These are phyloP conservation scores for Pantherophis alleghaniensis DNA, from an alignment of 2,797 vertebrate genomes.

Conservation along the genomic window DNA sequence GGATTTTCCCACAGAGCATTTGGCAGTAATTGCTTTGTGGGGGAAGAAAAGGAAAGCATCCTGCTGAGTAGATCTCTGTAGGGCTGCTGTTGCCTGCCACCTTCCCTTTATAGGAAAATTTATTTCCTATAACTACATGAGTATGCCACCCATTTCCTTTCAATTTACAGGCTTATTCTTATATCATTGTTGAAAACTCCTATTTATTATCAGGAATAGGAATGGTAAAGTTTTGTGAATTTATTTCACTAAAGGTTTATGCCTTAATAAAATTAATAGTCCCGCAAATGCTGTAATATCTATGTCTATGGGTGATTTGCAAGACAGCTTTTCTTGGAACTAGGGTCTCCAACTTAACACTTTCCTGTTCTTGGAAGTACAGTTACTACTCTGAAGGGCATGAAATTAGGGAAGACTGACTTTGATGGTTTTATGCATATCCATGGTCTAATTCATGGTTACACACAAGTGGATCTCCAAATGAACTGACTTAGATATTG, in stretches of 20 bases:
- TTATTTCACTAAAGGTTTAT: neutral
- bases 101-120: neutral
- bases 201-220: neutral
- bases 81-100: neutral
- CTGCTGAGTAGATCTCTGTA: neutral
- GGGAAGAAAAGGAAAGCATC: neutral
- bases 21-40: neutral
- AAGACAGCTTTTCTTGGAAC: neutral
- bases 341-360: neutral
- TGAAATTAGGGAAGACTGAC: neutral
- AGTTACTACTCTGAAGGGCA: neutral
- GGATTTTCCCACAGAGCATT: neutral
- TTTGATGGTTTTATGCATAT: neutral
- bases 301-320: neutral
- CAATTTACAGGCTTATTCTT: neutral
- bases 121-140: neutral
- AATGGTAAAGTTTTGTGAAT: neutral
- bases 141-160: neutral
- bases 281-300: neutral
- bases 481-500: neutral
- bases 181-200: neutral
- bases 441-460: neutral
- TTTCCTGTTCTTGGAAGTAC: neutral
- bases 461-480: neutral
- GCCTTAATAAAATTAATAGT: neutral